Base-by-base conservation (phyloP, 2,888 invertebrate species). In the Mesoligia furuncula region DNA sequence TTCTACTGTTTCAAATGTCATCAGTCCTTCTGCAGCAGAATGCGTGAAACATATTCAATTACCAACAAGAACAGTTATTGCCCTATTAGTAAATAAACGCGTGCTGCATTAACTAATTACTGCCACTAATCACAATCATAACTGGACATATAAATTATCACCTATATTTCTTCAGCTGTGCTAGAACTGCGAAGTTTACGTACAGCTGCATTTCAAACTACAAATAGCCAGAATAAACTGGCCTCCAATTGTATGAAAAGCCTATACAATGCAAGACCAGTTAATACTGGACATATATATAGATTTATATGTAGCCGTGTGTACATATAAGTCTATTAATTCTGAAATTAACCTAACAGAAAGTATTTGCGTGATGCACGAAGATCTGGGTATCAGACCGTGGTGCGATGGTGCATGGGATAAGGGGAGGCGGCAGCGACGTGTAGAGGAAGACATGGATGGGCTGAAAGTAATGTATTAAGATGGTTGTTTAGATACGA, bases 341-440 rank as follows among this genome's bases (percentile, higher is more conserved):
- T 89, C 85, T 84, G 82, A 65, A 85, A 83, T 81, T 81, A 86
- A 88, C 80, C 86, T 79, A 84, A 85, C 90, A 91, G 92, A 91
- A 91, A 91, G 77, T 80, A 85, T 84, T 85, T 39, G 88, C 89
- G 92, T 92, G 93, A 87, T 88, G 89, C 93, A 91, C 91, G 92
- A 90, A 89, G 85, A 90, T 84, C 59, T 83, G 88, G 66, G 88
- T 92, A 93, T 91, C 83, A 91, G 93, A 93, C 91, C 93, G 91
- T 91, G 86, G 80, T 83, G 85, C 45, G 79, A 71, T 84, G 87
- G 87, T 67, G 31, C 77, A 79, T 65, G 78, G 48, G 75, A 87
- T 80, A 81, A 70, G 71, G 31, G 11, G 42, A 73, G 59, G 84
- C 85, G 83, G 77, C 67, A 68, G 57, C 67, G 27, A 39, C 8